These are phyloP conservation scores for Rhabdophis nuchalis DNA, from an alignment of 2,797 vertebrate genomes.

Conservation along the genomic window DNA sequence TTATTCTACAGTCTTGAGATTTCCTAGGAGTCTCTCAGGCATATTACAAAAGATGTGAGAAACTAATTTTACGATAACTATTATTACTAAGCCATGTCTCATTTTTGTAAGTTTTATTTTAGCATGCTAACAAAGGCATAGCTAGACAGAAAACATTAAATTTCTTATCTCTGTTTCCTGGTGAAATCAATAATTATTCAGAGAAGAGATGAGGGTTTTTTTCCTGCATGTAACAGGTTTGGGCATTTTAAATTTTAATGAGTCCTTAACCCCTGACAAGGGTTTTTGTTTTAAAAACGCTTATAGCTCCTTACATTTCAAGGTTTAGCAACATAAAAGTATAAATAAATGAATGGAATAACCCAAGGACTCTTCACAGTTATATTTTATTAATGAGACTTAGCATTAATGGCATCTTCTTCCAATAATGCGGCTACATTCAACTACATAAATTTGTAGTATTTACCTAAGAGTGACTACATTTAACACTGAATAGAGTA, in stretches of 20 bases:
- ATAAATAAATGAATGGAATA: not conserved
- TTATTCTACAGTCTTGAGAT: not conserved
- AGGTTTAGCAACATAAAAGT: conserved; percentile 23
- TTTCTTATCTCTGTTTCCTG: not conserved
- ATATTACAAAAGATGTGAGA: not conserved
- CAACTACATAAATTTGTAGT: not conserved
- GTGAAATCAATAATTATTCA: conserved; percentile 17
- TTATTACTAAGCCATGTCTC: not conserved
- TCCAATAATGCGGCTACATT: not conserved
- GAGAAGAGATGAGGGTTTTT: not conserved
- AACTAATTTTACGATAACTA: not conserved
- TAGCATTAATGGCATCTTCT: not conserved
- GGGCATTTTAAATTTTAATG: conserved; percentile 24
- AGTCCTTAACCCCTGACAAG: conserved; percentile 5
- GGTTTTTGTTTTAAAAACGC: conserved; percentile 11
- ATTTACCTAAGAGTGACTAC: not conserved
- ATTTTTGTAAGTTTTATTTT: not conserved
- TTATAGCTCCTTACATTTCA: conserved; percentile 12
- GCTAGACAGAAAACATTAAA: not conserved
- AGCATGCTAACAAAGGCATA: not conserved
- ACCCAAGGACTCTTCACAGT: not conserved
- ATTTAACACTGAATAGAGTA: not conserved
- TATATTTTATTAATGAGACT: not conserved
- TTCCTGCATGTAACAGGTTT: conserved; percentile 3
- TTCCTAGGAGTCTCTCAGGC: not conserved